These are phyloP conservation scores for Cheilinus undulatus DNA, from an alignment of 2,113 vertebrate species.

Conservation along the genomic window DNA sequence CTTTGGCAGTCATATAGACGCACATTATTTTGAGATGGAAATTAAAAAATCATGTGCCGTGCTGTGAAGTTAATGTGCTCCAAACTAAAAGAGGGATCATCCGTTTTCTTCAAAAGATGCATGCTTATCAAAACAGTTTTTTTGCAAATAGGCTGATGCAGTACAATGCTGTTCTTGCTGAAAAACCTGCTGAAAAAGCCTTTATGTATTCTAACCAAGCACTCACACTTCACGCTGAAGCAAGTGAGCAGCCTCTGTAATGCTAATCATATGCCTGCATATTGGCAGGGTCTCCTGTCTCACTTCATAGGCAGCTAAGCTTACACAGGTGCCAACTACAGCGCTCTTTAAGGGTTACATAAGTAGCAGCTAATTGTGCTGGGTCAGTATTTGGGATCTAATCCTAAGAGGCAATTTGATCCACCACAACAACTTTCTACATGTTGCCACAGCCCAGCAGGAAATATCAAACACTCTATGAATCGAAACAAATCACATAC, in stretches of 20 bases:
- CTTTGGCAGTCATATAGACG: conserved; percentile 5
- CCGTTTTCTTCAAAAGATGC: conserved; percentile 54
- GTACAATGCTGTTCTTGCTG: conserved; percentile 68
- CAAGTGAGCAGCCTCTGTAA: conserved; percentile 53
- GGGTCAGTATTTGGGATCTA: conserved; percentile 69
- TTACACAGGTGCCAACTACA: conserved; percentile 50
- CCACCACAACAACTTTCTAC: conserved; percentile 67
- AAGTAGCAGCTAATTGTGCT: conserved; percentile 62
- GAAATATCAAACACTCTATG: conserved; percentile 62
- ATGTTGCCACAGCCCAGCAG: conserved; percentile 40
- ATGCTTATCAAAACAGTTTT: conserved; percentile 67
- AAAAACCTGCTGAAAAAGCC: conserved; percentile 68
- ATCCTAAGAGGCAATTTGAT: conserved; percentile 63
- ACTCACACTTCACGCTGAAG: conserved; percentile 43
- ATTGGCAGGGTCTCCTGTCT: conserved; percentile 43
- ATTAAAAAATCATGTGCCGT: conserved; percentile 48
- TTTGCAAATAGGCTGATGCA: conserved; percentile 69
- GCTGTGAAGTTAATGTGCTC: conserved; percentile 42
- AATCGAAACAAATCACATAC: conserved; percentile 57
- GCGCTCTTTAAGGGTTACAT: conserved; percentile 68
- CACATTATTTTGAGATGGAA: conserved; percentile 37
- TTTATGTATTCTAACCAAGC: conserved; percentile 61
- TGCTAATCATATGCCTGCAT: conserved; percentile 46
- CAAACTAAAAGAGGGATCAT: conserved; percentile 44
- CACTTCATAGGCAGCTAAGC: conserved; percentile 47